These are phyloP conservation scores for Pristionchus arcanus DNA, from an alignment of 2,888 invertebrate genomes.

Conservation along the genomic window DNA sequence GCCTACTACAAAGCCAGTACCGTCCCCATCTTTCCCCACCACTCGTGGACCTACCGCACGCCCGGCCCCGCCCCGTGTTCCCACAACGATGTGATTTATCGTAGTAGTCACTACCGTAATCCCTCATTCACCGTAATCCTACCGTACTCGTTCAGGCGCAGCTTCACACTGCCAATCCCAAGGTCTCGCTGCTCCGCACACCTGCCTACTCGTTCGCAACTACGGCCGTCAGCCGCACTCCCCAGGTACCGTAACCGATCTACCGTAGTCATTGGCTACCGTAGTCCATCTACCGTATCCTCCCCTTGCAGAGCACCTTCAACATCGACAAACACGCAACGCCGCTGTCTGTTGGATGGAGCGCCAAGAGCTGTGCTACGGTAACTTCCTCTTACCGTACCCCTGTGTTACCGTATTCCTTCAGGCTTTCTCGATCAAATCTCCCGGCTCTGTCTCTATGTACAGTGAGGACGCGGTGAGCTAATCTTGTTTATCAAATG, in stretches of 20 bases:
- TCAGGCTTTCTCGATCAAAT: constrained; percentile 28
- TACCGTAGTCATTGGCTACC: too few species aligned
- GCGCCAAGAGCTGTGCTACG: constrained; percentile 26
- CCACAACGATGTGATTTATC: neutral
- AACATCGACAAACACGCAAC: constrained; percentile 1
- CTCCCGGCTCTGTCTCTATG: neutral
- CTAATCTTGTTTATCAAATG: neutral
- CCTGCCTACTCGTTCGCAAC: constrained; percentile 51
- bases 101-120: neutral
- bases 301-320: neutral
- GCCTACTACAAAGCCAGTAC: constrained; percentile 39
- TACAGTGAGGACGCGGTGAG: constrained; percentile 8
- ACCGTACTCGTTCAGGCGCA: constrained; percentile 38
- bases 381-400: neutral
- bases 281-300: constrained; percentile 13
- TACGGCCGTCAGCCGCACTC: neutral
- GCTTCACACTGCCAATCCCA: neutral
- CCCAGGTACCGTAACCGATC: constrained; percentile 18
- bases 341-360: neutral
- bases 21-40: constrained; percentile 2
- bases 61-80: neutral
- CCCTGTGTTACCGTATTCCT: neutral
- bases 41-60: neutral
- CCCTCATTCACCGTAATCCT: neutral
- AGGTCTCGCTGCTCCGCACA: constrained; percentile 5